A percentile compares a stretch with the other conserved stretches of the same genome.
Conservation (phyloP, 2,113 vertebrate species). For the Spea multiplicata region DNA sequence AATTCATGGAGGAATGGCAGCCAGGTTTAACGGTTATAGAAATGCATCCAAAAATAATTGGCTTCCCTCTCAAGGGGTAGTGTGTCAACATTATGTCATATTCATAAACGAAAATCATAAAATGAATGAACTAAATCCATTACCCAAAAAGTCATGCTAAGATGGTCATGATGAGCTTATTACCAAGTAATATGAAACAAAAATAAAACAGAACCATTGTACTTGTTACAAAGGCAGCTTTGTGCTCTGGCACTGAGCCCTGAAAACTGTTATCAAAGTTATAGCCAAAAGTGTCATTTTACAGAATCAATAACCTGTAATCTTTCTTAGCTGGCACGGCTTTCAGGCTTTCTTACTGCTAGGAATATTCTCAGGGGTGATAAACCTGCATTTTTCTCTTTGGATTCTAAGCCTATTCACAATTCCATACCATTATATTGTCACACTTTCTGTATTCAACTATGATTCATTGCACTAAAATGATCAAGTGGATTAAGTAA, state of each 20-base stretch:
- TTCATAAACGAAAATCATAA: background rate
- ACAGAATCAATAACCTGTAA: constrained; percentile 10
- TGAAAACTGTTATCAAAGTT: background rate
- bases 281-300: background rate
- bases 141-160: constrained; percentile 15
- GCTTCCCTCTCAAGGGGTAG: background rate
- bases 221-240: background rate
- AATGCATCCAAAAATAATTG: background rate
- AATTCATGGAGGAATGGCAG: background rate
- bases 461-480: background rate
- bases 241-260: background rate
- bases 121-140: background rate
- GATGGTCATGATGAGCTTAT: constrained; percentile 14
- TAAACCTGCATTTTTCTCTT: constrained; percentile 20
- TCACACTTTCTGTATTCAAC: background rate
- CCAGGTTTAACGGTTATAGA: background rate
- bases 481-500: background rate
- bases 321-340: background rate
- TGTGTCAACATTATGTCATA: background rate
- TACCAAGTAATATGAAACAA: background rate
- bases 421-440: background rate
- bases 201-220: constrained; percentile 2
- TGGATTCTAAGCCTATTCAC: background rate
- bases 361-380: background rate
- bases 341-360: background rate